Conservation (phyloP, 30 jellyfish, hydroid and myxozoan genomes). For the Calvadosia cruxmelitensis region DNA sequence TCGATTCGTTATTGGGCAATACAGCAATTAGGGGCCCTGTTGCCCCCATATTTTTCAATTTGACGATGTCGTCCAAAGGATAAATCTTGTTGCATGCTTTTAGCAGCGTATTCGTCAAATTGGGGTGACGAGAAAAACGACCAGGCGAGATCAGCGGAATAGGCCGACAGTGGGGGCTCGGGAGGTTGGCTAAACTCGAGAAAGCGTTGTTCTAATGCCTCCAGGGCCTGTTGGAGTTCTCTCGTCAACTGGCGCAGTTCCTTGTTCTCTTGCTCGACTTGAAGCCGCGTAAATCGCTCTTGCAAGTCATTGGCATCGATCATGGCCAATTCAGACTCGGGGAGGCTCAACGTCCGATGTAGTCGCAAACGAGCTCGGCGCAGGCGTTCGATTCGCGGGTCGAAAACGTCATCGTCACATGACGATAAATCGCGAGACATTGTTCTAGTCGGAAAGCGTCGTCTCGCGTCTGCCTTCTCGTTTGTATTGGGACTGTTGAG, state of each 20-base stretch:
- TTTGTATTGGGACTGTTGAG: neutral
- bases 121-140: neutral
- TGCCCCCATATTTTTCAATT: neutral
- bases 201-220: conserved; percentile 64
- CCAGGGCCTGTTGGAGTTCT: conserved; percentile 85
- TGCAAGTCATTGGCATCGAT: conserved; percentile 75
- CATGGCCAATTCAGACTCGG: conserved; percentile 84
- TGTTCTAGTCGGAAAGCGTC: neutral
- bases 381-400: conserved; percentile 18
- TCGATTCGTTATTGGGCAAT: neutral
- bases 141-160: neutral
- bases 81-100: neutral
- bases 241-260: conserved; percentile 57
- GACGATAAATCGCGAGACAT: neutral
- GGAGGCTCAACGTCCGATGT: conserved; percentile 81
- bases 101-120: neutral
- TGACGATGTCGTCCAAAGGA: neutral
- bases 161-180: neutral
- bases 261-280: conserved; percentile 88
- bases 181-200: conserved; percentile 41
- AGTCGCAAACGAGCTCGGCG: conserved; percentile 31
- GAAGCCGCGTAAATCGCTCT: conserved; percentile 85
- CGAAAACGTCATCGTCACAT: neutral
- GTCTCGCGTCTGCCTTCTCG: neutral
- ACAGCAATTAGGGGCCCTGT: neutral